Evolutionary conservation across 2,113 vertebrate species (phyloP), one percentile per base, ranked within the genome.

Genomic region (Cettia cetti): DNA sequence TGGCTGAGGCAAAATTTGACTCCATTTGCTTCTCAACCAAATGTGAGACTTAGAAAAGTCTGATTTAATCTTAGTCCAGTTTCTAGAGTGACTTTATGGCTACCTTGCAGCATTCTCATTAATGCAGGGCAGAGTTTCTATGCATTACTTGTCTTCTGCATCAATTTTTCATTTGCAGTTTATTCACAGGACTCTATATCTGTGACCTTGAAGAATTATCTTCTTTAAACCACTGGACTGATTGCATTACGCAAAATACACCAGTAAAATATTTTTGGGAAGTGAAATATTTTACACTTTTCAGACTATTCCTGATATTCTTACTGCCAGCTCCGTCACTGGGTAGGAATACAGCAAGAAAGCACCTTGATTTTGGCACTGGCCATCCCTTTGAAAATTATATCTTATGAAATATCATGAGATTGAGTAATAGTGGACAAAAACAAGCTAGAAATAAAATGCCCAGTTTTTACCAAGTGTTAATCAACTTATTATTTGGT

Each of bases 131-230:
- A 94, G 85, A 77, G 61, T 93, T 96, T 90, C 68, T 52, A 30
- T 93, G 52, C 84, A 81, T 92, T 92, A 68, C 80, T 94, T 91
- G 90, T 93, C 93, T 91, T 94, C 86, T 69, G 21, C 94, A 94
- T 90, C 65, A 90, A 94, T 95, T 96, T 96, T 97, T 95, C 80
- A 93, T 81, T 89, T 90, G 79, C 82, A 71, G 57, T 93, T 92
- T 95, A 89, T 95, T 90, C 85, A 92, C 80, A 89, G 77, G 83
- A 80, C 57, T 63, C 87, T 90, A 49, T 91, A 78, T 71, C 56
- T 80, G 28, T 92, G 90, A 44, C 96, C 86, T 96, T 96, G 91
- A 95, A 94, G 75, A 88, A 76, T 92, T 88, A 93, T 85, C 79
- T 39, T 90, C 86, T 92, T 86, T 80, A 95, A 96, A 82, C 6